These are phyloP conservation scores for Limulus polyphemus DNA, from an alignment of 2,888 invertebrate species.

Conservation along the genomic window DNA sequence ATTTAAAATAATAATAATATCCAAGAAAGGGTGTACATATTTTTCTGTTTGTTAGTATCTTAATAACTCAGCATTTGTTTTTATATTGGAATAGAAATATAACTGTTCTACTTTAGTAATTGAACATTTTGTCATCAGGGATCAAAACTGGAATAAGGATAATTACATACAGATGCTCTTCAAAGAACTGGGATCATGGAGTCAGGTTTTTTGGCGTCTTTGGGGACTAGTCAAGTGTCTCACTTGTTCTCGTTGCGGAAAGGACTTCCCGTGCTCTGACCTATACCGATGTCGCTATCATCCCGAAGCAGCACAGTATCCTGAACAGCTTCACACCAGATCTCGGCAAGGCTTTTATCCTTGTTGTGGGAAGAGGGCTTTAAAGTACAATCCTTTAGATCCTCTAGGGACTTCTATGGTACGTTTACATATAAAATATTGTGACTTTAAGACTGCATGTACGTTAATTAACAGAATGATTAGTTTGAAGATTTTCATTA, in stretches of 20 bases:
- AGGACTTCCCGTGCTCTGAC: constrained; percentile 42
- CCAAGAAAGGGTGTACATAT: too few relatives aligned
- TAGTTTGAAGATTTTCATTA: too few relatives aligned
- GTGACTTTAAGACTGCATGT: constrained; percentile 8
- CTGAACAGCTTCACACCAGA: constrained; percentile 8
- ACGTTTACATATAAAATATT: neutral
- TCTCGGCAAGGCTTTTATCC: constrained; percentile 46
- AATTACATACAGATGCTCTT: constrained; percentile 63
- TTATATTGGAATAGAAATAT: too few relatives aligned
- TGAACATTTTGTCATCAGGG: constrained; percentile 40
- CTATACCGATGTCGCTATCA: constrained; percentile 39
- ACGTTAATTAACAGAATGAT: too few relatives aligned
- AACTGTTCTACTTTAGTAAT: too few relatives aligned
- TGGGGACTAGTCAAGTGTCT: constrained; percentile 86
- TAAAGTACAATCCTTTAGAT: constrained; percentile 57
- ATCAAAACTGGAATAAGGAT: constrained; percentile 61
- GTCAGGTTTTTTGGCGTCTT: constrained; percentile 81
- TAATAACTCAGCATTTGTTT: too few relatives aligned
- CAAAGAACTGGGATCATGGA: constrained; percentile 69
- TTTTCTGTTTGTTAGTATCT: too few relatives aligned
- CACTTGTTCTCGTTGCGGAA: constrained; percentile 57
- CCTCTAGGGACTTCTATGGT: constrained; percentile 3
- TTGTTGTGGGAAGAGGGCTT: constrained; percentile 76
- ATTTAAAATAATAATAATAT: too few relatives aligned
- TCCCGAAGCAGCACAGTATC: constrained; percentile 33